Base-by-base conservation (phyloP, 2,797 vertebrate species). In the Crenuchus spilurus region DNA sequence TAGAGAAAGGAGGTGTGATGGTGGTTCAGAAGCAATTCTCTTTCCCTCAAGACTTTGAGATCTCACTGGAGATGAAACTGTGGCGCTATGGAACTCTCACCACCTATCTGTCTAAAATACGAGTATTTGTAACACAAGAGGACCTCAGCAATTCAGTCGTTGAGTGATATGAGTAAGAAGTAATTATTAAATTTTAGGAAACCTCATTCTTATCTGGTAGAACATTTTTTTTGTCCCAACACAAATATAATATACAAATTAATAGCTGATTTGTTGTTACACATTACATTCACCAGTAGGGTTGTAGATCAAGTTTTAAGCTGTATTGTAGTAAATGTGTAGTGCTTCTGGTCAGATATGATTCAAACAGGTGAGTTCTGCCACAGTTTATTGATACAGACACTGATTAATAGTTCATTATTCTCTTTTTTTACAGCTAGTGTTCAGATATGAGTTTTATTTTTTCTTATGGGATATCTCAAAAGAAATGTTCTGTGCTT, bases 21-120 rank as follows among this genome's bases (percentile, higher is more conserved):
- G 91, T 94, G 55, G 93, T 99, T 89, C 92, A 92, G 75, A 93
- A 84, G 83, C 90, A 91, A 44, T 90, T 98, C 87, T 82, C 84
- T 49, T 86, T 90, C 83, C 92, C 97, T 30, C 91, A 92, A 87
- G 97, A 99, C 89, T 94, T 97, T 88, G 92, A 95, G 61, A 93
- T 99, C 82, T 94, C 93, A 44, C 80, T 98, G 87, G 94, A 95
- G 92, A 94, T 99, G 88, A 95, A 92, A 64, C 94, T 98, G 74
- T 90, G 82, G 61, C 96, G 95, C 79, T 92, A 92, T 0, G 92
- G 93, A 88, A 91, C 87, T 33, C 48, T 94, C 83, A 95, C 87
- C 90, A 93, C 91, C 24, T 98, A 96, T 88, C 49, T 96, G 87
- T 95, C 96, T 76, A 97, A 96, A 88, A 92, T 99, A 78, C 88